Base-by-base conservation (phyloP, 2,113 vertebrate species). In the Sapayoa aenigma region DNA sequence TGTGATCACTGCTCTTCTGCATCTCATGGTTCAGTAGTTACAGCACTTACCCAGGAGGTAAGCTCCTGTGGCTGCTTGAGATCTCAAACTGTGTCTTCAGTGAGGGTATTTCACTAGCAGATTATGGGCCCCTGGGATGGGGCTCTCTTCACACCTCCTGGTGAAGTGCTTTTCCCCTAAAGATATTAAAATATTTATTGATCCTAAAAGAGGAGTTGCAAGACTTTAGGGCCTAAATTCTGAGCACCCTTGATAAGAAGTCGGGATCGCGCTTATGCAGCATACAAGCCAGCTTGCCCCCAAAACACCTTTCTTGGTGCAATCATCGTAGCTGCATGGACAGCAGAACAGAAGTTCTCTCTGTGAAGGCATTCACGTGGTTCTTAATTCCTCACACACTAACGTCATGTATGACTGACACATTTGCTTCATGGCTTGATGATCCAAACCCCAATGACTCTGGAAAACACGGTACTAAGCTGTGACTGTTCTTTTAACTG, bases 211-310 rank as follows among this genome's bases (percentile, higher is more conserved):
- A 71, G 35, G 31, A 25, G 11, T 49, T 17, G 23, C 7, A 63
- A 69, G 33, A 55, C 20, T 49, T 46, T 3, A 30, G 18, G 18
- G 23, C 21, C 23, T 37, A 11, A 8, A 55, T 41, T 90, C 33
- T 59, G 33, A 42, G 13, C n/a, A 24, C 7, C 50, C 42, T 42
- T 6, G 8, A 5, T 19, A 71, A 27, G 25, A 73, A 53, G 31
- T 1, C 58, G 5, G n/a, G 25, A 58, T 17, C 10, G 17, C 19
- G 24, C 21, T 74, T 1, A 0, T 0, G 3, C 12, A 42, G 21
- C 1, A 3, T 33, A 28, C 16, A 56, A 68, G 7, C 27, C 53
- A 59, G 18, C 12, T 35, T 1, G 2, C 14, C 31, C 18, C 22
- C 47, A 47, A 11, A 11, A 23, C 1, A 3, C 19, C 47, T 67